Evolutionary conservation across 2,113 vertebrate species (phyloP), one percentile per base, ranked within the genome.

Genomic region (Urocitellus parryii): DNA sequence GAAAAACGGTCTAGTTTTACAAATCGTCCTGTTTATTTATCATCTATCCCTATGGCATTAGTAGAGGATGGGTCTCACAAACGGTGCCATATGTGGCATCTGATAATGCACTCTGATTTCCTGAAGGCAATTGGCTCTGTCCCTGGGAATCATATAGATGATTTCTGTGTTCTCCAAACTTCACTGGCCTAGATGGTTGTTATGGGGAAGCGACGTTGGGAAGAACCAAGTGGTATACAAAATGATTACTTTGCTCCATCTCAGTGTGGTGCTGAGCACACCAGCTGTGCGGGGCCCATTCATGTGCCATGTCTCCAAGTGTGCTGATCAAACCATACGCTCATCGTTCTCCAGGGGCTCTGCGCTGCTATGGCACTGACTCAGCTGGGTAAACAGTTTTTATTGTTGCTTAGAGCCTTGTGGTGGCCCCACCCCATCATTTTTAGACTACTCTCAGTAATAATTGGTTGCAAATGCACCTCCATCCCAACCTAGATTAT

Each of bases 381-480:
- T 96, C 77, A 90, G 67, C 81, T 93, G 79, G 61, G 58, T 65
- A 89, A 37, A 34, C 29, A 87, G 67, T 37, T 88, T 91, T 92
- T 85, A 63, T 27, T 65, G 34, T 61, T 94, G 58, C 17, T 93
- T 53, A 79, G 78, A 78, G 25, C 10, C 85, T 93, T 4, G 14
- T 68, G 91, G 79, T 45, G 27, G 32, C 14, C 74, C 29, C 25
- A 73, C n/a, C 58, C 25, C 88, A 73, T 93, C 85, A 77, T 68
- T 93, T 89, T 88, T 81, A 92, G 93, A 81, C 34, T 22, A 82
- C 3, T 74, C 5, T 84, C 24, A 18, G 1, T 92, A 82, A 27
- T 89, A 67, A 81, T 16, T 77, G 24, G 37, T 56, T 86, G 63
- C 39, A 90, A 68, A n/a, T 65, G 8, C 34, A n/a, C 4, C 22